phyloP scores from a whole-genome alignment of 2,113 vertebrate genomes.

The Eretmochelys imbricata region DNA sequence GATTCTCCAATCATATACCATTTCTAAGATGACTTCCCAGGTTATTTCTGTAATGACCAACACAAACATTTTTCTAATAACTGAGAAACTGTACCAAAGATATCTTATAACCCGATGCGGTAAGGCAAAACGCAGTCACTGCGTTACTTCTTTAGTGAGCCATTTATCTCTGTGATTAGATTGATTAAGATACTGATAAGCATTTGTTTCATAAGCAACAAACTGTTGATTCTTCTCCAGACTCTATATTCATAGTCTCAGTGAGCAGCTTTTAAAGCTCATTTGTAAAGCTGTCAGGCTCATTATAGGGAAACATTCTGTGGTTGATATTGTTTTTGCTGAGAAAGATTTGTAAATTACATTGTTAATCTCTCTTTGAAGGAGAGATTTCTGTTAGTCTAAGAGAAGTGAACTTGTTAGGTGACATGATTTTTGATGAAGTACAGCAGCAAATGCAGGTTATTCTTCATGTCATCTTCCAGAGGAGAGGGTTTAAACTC shows the following conservation, averaged over 20 bases:
- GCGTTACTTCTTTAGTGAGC: not conserved
- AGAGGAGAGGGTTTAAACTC: not conserved
- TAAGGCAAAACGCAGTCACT: constrained; percentile 14
- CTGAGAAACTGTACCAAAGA: constrained; percentile 17
- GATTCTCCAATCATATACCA: not conserved
- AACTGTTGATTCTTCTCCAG: constrained; percentile 18
- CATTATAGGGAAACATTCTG: constrained; percentile 20
- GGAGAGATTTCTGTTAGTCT: not conserved
- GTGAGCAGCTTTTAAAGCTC: constrained; percentile 33
- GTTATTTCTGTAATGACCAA: not conserved
- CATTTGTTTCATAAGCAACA: constrained; percentile 36
- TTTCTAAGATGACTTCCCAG: constrained; percentile 10
- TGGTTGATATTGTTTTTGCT: constrained; percentile 43
- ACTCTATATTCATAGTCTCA: not conserved
- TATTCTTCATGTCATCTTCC: not conserved
- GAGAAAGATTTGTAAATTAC: constrained; percentile 35
- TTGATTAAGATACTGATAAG: constrained; percentile 50
- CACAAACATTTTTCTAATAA: not conserved
- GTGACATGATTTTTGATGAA: not conserved
- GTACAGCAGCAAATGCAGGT: not conserved
- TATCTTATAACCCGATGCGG: not conserved
- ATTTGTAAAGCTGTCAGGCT: constrained; percentile 52
- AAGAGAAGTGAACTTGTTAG: constrained; percentile 32
- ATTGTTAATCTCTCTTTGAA: constrained; percentile 41
- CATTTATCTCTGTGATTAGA: constrained; percentile 46